Base-by-base conservation (phyloP, 2,888 invertebrate genomes). In the Parelbella ahira region DNA sequence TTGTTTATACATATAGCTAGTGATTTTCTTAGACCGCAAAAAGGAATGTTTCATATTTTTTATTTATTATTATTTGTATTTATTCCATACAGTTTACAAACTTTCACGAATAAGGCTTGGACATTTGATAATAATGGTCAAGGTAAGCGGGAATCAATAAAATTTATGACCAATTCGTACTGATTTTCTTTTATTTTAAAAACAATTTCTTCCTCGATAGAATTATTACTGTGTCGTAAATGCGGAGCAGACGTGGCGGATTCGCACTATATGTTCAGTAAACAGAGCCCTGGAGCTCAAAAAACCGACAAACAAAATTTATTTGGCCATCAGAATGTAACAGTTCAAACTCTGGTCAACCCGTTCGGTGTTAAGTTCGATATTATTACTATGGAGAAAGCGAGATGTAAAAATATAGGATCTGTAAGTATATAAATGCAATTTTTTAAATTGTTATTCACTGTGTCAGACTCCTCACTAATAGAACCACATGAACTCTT, bases 181-280 rank as follows among this genome's bases (percentile, higher is more conserved):
- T n/a, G 3, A 5, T 13, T 15, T 15, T 15, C 2, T 15, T 15
- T n/a, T n/a, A n/a, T n/a, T n/a, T n/a, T n/a, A n/a, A n/a, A n/a
- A n/a, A n/a, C n/a, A n/a, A n/a, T 15, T 27, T 39, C 33, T 53
- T 48, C 48, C 47, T 49, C 80, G 81, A 42, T 70, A 89, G 90
- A 90, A 68, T 66, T 86, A 51, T 67, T 91, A 33, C 60, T 90
- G 15, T 91, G 91, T 59, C 88, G 90, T 12, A 78, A 86, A 61
- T 91, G 90, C 62, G 91, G 91, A 8, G 82, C 84, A 51, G 90
- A 90, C 61, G 70, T 90, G 49, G 89, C 88, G 1, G 88, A 90
- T 54, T 80, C 89, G 7, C 68, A 80, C 65, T 87, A 89, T 55
- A 60, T 91, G 50, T 75, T 88, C 34, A 88, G 70, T 55, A 82